phyloP scores from a whole-genome alignment of 2,113 vertebrate genomes.

The Chloebia gouldiae region DNA sequence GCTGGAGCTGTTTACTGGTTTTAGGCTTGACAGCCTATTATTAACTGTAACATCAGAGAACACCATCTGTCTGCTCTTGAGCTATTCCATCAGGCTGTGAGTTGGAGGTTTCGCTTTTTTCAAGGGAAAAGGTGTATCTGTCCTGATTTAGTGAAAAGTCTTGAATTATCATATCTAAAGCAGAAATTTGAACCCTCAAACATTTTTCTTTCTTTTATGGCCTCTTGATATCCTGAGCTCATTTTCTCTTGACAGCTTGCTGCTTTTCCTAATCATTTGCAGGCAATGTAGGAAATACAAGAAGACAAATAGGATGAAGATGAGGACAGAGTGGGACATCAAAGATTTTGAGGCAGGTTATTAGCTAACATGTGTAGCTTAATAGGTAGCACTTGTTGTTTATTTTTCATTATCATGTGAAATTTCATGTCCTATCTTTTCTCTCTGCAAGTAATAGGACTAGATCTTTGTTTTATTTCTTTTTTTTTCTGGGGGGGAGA shows the following conservation, averaged over 20 bases:
- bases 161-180: background rate
- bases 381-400: background rate
- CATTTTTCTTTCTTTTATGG: background rate
- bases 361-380: background rate
- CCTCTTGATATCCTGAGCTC: background rate
- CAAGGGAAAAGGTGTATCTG: background rate
- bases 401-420: background rate
- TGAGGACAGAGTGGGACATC: background rate
- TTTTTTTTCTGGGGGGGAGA: no score
- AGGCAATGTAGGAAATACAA: background rate
- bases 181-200: background rate
- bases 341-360: background rate
- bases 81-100: background rate
- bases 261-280: background rate
- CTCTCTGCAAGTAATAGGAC: background rate
- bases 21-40: conserved; percentile 10
- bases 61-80: background rate
- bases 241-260: background rate
- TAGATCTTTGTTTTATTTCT: background rate
- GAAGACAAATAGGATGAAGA: background rate
- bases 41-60: background rate
- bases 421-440: background rate
- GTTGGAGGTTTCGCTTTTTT: background rate
- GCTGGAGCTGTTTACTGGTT: background rate
- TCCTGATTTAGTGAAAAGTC: background rate